These are phyloP conservation scores for Plutella xylostella DNA, from an alignment of 2,888 invertebrate species.

Conservation along the genomic window DNA sequence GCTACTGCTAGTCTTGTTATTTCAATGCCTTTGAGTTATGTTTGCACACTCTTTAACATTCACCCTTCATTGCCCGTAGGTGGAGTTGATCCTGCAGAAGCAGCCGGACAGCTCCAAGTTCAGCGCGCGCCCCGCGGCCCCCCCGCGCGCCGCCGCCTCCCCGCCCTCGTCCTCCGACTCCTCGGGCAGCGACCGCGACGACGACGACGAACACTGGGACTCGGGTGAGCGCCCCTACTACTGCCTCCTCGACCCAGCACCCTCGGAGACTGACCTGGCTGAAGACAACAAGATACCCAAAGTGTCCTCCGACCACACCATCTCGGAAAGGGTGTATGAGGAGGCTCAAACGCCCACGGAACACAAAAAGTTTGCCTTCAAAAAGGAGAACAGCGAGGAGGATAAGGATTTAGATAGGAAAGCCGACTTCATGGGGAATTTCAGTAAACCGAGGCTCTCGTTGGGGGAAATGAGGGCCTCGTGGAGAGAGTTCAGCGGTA, in stretches of 20 bases:
- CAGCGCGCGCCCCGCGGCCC: conserved; percentile 24
- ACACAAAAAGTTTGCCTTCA: conserved; percentile 12
- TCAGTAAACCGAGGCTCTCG: conserved; percentile 23
- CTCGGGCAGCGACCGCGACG: conserved; percentile 45
- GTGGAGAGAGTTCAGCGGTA: conserved; percentile 39
- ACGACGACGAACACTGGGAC: conserved; percentile 75
- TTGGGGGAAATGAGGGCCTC: conserved; percentile 37
- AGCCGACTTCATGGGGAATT: neutral
- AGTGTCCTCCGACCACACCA: conserved; percentile 21
- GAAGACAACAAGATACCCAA: conserved; percentile 20
- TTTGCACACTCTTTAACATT: too few species aligned
- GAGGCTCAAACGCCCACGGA: conserved; percentile 10
- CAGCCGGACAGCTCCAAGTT: conserved; percentile 60
- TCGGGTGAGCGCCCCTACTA: conserved; percentile 73
- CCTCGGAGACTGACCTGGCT: conserved; percentile 6
- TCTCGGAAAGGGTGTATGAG: conserved; percentile 12
- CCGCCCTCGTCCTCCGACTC: conserved; percentile 33
- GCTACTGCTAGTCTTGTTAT: too few species aligned
- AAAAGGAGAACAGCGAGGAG: conserved; percentile 13
- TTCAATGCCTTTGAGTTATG: too few species aligned
- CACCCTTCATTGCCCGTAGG: conserved; percentile 54
- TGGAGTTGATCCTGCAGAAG: conserved; percentile 73
- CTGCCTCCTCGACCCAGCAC: neutral
- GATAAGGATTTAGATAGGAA: too few species aligned
- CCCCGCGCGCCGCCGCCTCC: conserved; percentile 26